A percentile compares a stretch with the other conserved stretches of the same genome.
Conservation (phyloP, 2,113 vertebrate genomes). For the Neomonachus schauinslandi region DNA sequence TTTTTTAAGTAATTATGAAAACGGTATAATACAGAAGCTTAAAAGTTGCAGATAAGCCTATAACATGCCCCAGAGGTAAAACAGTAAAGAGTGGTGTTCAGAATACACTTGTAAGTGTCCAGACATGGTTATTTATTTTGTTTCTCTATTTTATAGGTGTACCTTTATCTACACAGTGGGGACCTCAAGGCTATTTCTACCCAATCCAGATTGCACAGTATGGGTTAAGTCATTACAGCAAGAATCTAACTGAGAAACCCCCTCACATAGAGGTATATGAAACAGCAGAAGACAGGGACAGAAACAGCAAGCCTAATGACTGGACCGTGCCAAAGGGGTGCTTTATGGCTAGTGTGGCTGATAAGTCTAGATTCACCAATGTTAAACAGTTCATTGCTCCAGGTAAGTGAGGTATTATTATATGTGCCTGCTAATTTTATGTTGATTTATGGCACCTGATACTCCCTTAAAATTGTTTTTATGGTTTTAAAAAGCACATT, state of each 20-base stretch:
- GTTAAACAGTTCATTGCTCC: slow-evolving; percentile 94
- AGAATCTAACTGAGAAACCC: slow-evolving; percentile 96
- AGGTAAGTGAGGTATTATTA: slow-evolving; percentile 84
- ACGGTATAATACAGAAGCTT: neutral
- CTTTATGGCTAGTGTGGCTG: slow-evolving; percentile 87
- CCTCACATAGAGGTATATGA: slow-evolving; percentile 95
- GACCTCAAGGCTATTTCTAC: slow-evolving; percentile 99
- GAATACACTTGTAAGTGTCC: neutral
- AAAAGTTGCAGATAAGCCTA: neutral
- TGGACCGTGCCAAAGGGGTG: slow-evolving; percentile 95
- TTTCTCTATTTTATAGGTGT: slow-evolving; percentile 88
- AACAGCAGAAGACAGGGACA: slow-evolving; percentile 89
- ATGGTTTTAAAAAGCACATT: neutral
- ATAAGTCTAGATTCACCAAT: slow-evolving; percentile 88
- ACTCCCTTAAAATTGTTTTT: slow-evolving; percentile 21
- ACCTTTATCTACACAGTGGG: slow-evolving; percentile 98
- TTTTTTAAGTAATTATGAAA: neutral
- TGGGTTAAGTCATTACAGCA: slow-evolving; percentile 99
- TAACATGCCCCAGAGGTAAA: accelerated
- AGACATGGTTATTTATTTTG: neutral
- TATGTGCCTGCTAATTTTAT: neutral
- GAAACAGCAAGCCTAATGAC: slow-evolving; percentile 73
- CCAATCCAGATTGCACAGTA: slow-evolving; percentile 99
- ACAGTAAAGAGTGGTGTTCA: neutral
- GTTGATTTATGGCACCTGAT: neutral